phyloP scores from a whole-genome alignment of 53 echinoderm and acorn worm genomes.

The Glandiceps talaboti region DNA sequence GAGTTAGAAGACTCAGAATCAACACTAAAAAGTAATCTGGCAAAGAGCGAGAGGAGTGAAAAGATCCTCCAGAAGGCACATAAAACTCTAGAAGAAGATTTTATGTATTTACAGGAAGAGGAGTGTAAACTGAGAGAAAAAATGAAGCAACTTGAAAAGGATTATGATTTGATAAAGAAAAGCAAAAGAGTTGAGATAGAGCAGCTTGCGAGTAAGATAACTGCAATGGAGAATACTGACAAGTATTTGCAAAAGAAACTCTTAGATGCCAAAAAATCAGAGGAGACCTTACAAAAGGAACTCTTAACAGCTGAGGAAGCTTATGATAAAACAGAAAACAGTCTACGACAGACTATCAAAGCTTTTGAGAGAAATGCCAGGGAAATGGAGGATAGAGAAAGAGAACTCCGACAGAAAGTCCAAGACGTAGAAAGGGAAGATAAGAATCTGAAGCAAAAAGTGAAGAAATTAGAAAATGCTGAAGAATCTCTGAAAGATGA shows the following conservation, averaged over 20 bases:
- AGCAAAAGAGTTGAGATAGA: background rate
- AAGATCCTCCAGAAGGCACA: background rate
- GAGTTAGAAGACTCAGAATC: constrained; percentile 10
- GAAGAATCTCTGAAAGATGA: background rate
- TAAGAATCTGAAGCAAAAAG: constrained; percentile 20
- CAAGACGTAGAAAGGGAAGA: constrained; percentile 25
- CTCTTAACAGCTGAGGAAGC: background rate
- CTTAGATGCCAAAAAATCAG: background rate
- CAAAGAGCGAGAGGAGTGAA: background rate
- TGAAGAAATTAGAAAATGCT: constrained; percentile 12
- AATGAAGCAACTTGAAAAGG: background rate
- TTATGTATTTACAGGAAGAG: background rate
- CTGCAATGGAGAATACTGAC: background rate
- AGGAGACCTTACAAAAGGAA: background rate
- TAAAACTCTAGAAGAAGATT: background rate
- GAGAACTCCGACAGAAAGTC: constrained; percentile 16
- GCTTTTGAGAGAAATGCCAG: constrained; percentile 8
- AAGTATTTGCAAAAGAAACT: background rate
- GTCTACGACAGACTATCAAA: background rate
- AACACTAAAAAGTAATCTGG: constrained; percentile 9
- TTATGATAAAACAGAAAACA: background rate
- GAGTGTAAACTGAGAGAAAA: background rate
- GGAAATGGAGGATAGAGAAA: constrained; percentile 17
- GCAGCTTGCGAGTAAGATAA: background rate
- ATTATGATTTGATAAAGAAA: background rate